phyloP scores from a whole-genome alignment of 1,140 invertebrate species.

The Apis mellifera region Amel_HAv3.1 CM009936.2:3938001-3938500 shows the following conservation, averaged over 20 bases:
- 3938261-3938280: background rate
- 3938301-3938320: too few relatives aligned
- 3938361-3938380: slow-evolving; percentile 7
- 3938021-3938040: background rate
- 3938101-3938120: background rate
- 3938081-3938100: background rate
- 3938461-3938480: slow-evolving; percentile 59
- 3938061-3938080: background rate
- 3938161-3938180: slow-evolving; percentile 6
- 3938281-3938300: too few relatives aligned
- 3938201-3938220: slow-evolving; percentile 13
- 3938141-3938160: slow-evolving; percentile 1
- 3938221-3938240: slow-evolving; percentile 12
- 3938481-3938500: slow-evolving; percentile 32
- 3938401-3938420: slow-evolving; percentile 46
- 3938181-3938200: background rate
- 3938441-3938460: slow-evolving; percentile 43
- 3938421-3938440: slow-evolving; percentile 53
- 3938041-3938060: background rate
- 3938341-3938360: slow-evolving; percentile 24
- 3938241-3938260: slow-evolving; percentile 37
- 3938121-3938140: background rate
- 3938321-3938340: slow-evolving; percentile 1
- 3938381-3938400: slow-evolving; percentile 34
- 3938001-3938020: background rate